Percentiles rank a stretch among this genome's conserved stretches.
These are phyloP conservation scores for Eudemis profundana DNA, from an alignment of 2,888 invertebrate genomes.

Conservation along the genomic window DNA sequence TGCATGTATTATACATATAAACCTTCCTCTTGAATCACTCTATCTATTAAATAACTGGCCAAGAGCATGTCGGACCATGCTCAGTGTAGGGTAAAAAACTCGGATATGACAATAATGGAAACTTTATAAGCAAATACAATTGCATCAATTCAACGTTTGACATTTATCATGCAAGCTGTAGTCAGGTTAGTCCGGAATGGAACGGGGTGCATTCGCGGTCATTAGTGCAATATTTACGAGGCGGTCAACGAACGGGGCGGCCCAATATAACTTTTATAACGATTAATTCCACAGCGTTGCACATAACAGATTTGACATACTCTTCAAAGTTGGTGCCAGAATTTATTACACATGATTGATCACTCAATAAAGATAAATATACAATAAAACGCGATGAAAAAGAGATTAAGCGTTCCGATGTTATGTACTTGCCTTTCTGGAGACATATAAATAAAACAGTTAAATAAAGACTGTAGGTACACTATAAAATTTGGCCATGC, in stretches of 20 bases:
- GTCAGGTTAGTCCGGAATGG: slow-evolving; percentile 33
- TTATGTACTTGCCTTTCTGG: not conserved
- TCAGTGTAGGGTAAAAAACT: no score
- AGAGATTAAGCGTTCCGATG: not conserved
- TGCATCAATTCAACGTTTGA: slow-evolving; percentile 1
- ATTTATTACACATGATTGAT: slow-evolving; percentile 17
- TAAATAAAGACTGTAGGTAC: no score
- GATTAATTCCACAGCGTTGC: slow-evolving; percentile 31
- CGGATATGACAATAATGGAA: no score
- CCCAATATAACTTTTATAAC: slow-evolving; percentile 29
- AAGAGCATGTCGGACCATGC: no score
- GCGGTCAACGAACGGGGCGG: slow-evolving; percentile 35
- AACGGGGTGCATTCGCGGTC: slow-evolving; percentile 43
- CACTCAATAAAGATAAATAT: not conserved
- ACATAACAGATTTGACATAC: slow-evolving; percentile 31
- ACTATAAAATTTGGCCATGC: no score
- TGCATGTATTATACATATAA: no score
- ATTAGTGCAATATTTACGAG: slow-evolving; percentile 40
- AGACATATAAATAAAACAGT: no score
- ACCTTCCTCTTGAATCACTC: no score
- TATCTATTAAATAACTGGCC: no score
- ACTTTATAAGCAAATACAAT: not conserved
- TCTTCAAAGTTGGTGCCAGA: slow-evolving; percentile 8
- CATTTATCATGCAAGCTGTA: slow-evolving; percentile 28
- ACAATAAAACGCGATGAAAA: not conserved